These are phyloP conservation scores for Panthera leo DNA, from an alignment of 2,113 vertebrate species.

Conservation along the genomic window DNA sequence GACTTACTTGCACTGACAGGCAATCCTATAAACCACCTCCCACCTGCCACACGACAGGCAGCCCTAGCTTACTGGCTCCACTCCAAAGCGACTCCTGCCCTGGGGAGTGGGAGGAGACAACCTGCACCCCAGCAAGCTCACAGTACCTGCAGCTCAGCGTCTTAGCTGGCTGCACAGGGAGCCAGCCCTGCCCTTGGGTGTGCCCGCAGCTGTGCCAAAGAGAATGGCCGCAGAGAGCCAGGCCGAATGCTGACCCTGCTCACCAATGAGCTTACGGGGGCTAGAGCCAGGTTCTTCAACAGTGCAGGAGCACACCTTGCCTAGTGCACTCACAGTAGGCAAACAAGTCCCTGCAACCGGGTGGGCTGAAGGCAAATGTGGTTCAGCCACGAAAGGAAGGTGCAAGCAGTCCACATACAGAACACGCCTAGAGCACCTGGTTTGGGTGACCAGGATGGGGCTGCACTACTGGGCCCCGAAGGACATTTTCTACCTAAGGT, in stretches of 20 bases:
- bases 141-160: neutral
- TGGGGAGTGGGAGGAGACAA: neutral
- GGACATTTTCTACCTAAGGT: neutral
- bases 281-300: neutral
- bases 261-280: neutral
- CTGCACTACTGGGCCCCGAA: neutral
- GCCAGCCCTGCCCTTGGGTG: neutral
- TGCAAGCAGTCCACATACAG: neutral
- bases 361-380: neutral
- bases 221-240: neutral
- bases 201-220: neutral
- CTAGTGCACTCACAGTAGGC: neutral
- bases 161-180: neutral
- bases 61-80: neutral
- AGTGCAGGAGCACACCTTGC: neutral
- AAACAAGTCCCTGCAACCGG: neutral
- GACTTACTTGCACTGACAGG: neutral
- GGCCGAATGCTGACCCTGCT: neutral
- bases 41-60: neutral
- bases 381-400: neutral
- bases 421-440: neutral
- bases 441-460: neutral
- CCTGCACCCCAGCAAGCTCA: neutral
- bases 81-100: neutral
- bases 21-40: neutral